Percentiles rank a stretch among this genome's conserved stretches.
Evolutionary conservation across 1,140 invertebrate species (phyloP).

Genomic region (Drosophila neocordata): DNA sequence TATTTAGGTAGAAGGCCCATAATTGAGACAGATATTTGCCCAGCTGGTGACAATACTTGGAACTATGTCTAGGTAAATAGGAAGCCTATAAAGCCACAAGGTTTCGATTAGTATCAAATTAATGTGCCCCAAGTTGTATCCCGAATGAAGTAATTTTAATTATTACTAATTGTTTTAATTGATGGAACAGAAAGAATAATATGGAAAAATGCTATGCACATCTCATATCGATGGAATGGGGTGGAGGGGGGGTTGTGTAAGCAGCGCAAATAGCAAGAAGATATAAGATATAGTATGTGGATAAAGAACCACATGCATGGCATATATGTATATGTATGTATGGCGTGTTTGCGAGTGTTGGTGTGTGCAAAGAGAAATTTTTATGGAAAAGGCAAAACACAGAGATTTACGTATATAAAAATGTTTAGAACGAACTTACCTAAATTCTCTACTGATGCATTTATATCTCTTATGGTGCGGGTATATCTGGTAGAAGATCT

Average conservation of each 20-base stretch:
- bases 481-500: slow-evolving; percentile 82
- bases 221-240: neutral
- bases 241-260: neutral
- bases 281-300: slow-evolving; percentile 13
- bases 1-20: neutral
- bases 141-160: slow-evolving; percentile 22
- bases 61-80: neutral
- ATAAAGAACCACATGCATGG: slow-evolving; percentile 44
- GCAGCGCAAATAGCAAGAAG: slow-evolving; percentile 41
- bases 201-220: slow-evolving; percentile 3
- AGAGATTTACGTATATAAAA: slow-evolving; percentile 30
- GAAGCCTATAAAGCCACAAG: slow-evolving; percentile 21
- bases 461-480: slow-evolving; percentile 87
- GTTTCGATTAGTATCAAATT: slow-evolving; percentile 37
- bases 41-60: slow-evolving; percentile 1
- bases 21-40: neutral
- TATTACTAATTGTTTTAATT: slow-evolving; percentile 41
- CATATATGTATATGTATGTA: neutral
- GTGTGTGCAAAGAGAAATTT: slow-evolving; percentile 60
- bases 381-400: slow-evolving; percentile 44
- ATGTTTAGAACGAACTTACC: slow-evolving; percentile 83
- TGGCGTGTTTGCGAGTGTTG: slow-evolving; percentile 19
- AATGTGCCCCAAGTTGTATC: slow-evolving; percentile 1
- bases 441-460: slow-evolving; percentile 88
- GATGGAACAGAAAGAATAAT: neutral